Percentiles rank a stretch among this genome's conserved stretches.
Evolutionary conservation across 2,113 vertebrate species (phyloP).

Genomic region (Saguinus imperator): DNA sequence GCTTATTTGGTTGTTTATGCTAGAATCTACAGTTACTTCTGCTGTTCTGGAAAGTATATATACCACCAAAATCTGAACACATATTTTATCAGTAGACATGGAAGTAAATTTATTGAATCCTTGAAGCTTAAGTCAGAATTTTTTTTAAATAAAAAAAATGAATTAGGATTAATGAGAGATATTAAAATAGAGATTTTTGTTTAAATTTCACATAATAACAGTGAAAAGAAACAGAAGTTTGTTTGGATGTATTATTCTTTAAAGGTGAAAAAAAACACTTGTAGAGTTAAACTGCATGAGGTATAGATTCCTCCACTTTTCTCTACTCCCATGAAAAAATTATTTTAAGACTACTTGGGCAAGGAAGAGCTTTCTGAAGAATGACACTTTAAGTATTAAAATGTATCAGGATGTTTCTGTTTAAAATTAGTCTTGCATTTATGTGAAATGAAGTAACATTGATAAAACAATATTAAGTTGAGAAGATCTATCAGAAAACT

Average conservation of each 20-base stretch:
- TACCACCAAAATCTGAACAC: conserved; percentile 43
- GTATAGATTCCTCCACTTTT: conserved; percentile 45
- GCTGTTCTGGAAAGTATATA: neutral
- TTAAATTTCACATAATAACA: conserved; percentile 62
- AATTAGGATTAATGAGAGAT: conserved; percentile 44
- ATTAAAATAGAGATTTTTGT: conserved; percentile 46
- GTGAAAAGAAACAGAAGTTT: conserved; percentile 56
- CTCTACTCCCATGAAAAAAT: neutral
- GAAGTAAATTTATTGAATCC: conserved; percentile 78
- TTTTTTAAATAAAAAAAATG: neutral
- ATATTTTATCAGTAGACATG: conserved; percentile 73
- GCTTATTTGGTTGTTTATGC: conserved; percentile 66
- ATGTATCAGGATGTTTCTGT: conserved; percentile 42
- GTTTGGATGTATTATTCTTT: conserved; percentile 37
- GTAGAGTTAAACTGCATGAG: conserved; percentile 31
- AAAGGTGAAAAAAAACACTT: neutral
- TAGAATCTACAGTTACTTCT: conserved; percentile 42
- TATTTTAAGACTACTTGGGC: conserved; percentile 51
- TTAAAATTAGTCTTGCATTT: conserved; percentile 37
- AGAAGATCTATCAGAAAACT: neutral
- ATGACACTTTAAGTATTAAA: conserved; percentile 20
- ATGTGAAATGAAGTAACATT: conserved; percentile 30
- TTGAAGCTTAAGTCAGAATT: conserved; percentile 57
- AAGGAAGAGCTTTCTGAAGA: neutral
- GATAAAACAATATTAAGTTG: neutral